A percentile compares a stretch with the other conserved stretches of the same genome.
Evolutionary conservation across 2,797 vertebrate genomes (phyloP).

Genomic region (Aphelocoma californica): DNA sequence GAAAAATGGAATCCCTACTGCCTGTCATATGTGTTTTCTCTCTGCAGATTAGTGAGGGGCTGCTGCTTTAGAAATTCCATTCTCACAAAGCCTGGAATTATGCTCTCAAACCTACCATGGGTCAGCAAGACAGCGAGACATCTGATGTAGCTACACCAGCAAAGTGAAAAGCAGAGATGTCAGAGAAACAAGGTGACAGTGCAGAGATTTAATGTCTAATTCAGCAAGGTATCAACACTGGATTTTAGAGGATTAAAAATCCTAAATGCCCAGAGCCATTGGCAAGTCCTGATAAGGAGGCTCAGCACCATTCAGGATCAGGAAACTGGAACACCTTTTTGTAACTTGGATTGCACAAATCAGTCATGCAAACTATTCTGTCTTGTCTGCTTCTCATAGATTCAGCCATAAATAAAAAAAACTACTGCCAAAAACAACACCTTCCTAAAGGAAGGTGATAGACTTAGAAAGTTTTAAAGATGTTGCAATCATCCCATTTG

Average conservation of each 20-base stretch:
- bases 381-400: background rate
- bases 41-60: background rate
- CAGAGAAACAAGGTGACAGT: background rate
- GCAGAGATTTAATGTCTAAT: background rate
- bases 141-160: background rate
- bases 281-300: background rate
- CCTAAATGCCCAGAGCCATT: background rate
- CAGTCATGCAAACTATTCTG: background rate
- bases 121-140: background rate
- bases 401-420: background rate
- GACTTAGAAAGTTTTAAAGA: background rate
- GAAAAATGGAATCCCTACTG: constrained; percentile 37
- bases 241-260: background rate
- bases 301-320: background rate
- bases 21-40: background rate
- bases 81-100: constrained; percentile 44
- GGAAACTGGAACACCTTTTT: background rate
- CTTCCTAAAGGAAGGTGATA: background rate
- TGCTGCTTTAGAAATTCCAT: background rate
- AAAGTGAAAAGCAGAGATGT: background rate
- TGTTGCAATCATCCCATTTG: background rate
- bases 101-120: background rate
- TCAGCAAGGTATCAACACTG: background rate
- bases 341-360: background rate
- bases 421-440: fast-evolving